Base-by-base conservation (phyloP, 2,888 invertebrate species). In the Platycnemis pennipes region DNA sequence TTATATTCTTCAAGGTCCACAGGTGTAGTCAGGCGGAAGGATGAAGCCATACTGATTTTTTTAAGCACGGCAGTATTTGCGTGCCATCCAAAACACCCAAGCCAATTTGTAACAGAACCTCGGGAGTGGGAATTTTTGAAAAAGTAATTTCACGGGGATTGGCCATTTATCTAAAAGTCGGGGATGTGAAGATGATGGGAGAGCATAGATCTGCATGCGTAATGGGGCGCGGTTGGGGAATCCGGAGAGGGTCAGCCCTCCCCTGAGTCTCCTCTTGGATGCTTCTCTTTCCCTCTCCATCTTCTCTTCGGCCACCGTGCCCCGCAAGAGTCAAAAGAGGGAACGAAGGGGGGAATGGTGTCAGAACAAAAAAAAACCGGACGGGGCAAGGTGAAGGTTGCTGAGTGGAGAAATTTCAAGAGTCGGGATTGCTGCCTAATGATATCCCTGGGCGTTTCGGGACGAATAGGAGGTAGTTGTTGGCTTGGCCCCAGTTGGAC, bases 361-460 rank as follows among this genome's bases (percentile, higher is more conserved):
- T 77, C 77, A 37, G 37, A 77, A 63, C 26, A 42, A 44, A 63
- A 91, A 91, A 91, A 89, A 91, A 91, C 37, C 49, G 91, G 91
- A 91, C 91, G 44, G 56, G 91, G 87, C 42, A 91, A 91, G 91
- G 91, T 91, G 63, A 91, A 91, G 91, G 91, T 37, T 91, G 63
- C 69, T 8, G 63, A 63, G 11, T 77, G 37, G 77, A 37, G 63
- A 22, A 77, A 37, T 77, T 63, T 37, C 91, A 44, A 91, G 89
- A 63, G 69, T 44, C 37, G 69, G 63, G 91, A 91, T 63, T 44
- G 63, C 91, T n/a, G 69, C 63, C 91, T 19, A 63, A 63, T 63
- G 42, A 91, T 44, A 91, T 56, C 91, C 91, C 44, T 69, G 53
- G 63, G 69, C 91, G 44, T 63, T 69, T 91, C 16, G 11, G 26